phyloP scores from a whole-genome alignment of 1,140 invertebrate genomes.

The Panonychus citri region DNA sequence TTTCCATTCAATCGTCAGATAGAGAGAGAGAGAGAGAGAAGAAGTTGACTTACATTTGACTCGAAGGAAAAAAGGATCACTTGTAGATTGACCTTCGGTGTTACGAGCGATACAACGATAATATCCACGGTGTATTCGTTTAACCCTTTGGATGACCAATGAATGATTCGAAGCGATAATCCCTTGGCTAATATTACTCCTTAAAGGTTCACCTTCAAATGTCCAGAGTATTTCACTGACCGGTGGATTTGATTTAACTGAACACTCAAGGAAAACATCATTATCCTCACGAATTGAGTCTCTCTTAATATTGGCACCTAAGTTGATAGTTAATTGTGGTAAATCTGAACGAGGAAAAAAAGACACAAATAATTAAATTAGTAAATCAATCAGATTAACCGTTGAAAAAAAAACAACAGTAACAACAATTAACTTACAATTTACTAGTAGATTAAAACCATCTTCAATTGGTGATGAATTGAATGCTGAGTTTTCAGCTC shows the following conservation, averaged over 20 bases:
- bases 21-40: neutral
- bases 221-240: slow-evolving; percentile 15
- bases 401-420: no score
- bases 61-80: slow-evolving; percentile 50
- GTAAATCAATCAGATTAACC: no score
- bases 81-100: slow-evolving; percentile 61
- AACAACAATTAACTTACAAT: slow-evolving; percentile 13
- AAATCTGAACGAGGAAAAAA: neutral
- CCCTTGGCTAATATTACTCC: slow-evolving; percentile 33
- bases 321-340: slow-evolving; percentile 7
- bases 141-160: slow-evolving; percentile 19
- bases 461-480: slow-evolving; percentile 12
- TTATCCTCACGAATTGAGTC: slow-evolving; percentile 14
- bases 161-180: slow-evolving; percentile 51
- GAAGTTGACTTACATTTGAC: slow-evolving; percentile 49
- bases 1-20: no score
- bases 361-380: neutral
- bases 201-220: slow-evolving; percentile 10
- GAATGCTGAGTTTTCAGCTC: slow-evolving; percentile 44
- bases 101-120: slow-evolving; percentile 75
- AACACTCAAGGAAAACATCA: slow-evolving; percentile 16
- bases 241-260: slow-evolving; percentile 15
- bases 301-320: slow-evolving; percentile 13
- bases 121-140: slow-evolving; percentile 16
- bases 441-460: slow-evolving; percentile 9